A percentile compares a stretch with the other conserved stretches of the same genome.
Evolutionary conservation across 2,797 vertebrate species (phyloP).

Genomic region (Enteromius viviparus): DNA sequence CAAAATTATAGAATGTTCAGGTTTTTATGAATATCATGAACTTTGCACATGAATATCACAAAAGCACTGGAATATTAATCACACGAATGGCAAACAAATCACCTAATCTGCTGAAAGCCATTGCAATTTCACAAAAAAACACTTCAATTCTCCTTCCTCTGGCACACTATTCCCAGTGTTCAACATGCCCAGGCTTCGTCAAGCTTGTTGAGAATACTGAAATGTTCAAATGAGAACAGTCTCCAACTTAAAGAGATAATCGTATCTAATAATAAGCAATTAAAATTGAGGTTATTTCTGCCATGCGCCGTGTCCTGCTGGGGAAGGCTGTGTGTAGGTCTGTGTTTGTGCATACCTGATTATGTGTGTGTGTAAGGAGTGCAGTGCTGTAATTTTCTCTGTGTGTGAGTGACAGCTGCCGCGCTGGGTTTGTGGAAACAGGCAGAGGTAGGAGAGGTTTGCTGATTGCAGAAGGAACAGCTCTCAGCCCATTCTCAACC

Average conservation of each 20-base stretch:
- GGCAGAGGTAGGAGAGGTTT: conserved; percentile 53
- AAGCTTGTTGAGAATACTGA: conserved; percentile 2
- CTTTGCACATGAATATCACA: not conserved
- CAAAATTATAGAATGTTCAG: not conserved
- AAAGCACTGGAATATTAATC: not conserved
- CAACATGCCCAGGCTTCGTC: not conserved
- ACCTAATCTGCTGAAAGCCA: not conserved
- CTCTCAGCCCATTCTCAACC: conserved; percentile 25
- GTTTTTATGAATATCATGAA: not conserved
- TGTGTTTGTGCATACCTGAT: conserved; percentile 39
- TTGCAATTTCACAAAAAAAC: not conserved
- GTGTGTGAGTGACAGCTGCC: conserved; percentile 37
- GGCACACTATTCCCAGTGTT: not conserved
- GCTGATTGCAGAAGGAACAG: conserved; percentile 23
- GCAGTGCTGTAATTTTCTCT: conserved; percentile 53
- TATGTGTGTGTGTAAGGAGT: conserved; percentile 43
- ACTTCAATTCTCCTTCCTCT: not conserved
- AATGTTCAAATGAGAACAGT: conserved; percentile 21
- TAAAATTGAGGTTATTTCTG: conserved; percentile 54
- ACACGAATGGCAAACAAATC: not conserved
- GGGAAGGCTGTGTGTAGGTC: conserved; percentile 40
- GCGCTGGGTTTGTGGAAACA: conserved; percentile 38
- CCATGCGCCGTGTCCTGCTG: conserved; percentile 39
- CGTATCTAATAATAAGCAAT: conserved; percentile 48
- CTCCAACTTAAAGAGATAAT: conserved; percentile 37